Conservation (phyloP, 2,113 vertebrate genomes). For the Vanacampus margaritifer region DNA sequence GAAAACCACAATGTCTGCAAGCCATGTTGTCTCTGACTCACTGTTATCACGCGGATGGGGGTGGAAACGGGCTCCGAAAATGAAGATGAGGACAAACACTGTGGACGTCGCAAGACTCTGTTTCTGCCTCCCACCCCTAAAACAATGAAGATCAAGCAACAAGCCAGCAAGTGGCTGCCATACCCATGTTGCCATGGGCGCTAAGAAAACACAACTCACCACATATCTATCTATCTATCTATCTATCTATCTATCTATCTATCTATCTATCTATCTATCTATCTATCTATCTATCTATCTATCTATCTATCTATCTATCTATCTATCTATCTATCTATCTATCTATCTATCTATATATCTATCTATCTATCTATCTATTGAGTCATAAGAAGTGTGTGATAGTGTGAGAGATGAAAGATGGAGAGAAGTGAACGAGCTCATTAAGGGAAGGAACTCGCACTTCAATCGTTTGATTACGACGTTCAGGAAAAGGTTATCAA, state of each 20-base stretch:
- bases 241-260: background rate
- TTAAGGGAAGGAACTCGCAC: background rate
- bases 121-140: conserved; percentile 20
- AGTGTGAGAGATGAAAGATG: background rate
- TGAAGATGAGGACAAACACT: background rate
- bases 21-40: background rate
- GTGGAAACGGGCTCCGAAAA: background rate
- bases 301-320: too few relatives aligned
- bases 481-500: background rate
- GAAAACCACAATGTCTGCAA: background rate
- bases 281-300: too few relatives aligned
- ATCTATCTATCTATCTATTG: background rate
- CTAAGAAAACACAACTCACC: background rate
- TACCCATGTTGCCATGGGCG: conserved; percentile 28
- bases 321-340: too few relatives aligned
- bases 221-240: background rate
- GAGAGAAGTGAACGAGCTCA: background rate
- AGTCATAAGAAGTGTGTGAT: background rate
- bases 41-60: conserved; percentile 6
- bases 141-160: conserved; percentile 54
- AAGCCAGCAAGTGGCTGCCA: conserved; percentile 39
- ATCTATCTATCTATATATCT: background rate
- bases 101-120: conserved; percentile 17
- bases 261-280: too few relatives aligned
- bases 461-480: background rate